A percentile compares a stretch with the other conserved stretches of the same genome.
Evolutionary conservation across 2,113 vertebrate species (phyloP).

Genomic region (Pollachius pollachius): DNA sequence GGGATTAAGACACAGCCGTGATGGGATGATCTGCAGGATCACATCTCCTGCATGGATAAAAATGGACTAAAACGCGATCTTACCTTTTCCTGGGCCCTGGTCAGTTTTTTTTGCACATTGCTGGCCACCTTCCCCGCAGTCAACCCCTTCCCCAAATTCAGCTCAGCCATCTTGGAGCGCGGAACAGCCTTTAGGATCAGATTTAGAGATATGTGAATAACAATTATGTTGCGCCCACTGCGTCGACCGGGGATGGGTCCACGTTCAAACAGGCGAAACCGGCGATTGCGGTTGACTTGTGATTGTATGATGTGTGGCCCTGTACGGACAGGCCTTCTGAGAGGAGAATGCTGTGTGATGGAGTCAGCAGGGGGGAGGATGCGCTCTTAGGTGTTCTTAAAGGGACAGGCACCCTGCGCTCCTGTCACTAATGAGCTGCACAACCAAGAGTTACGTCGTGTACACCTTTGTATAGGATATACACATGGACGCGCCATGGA

Average conservation of each 20-base stretch:
- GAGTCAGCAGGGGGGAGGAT: constrained; percentile 59
- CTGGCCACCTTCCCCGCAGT: constrained; percentile 94
- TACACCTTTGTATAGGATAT: too few relatives aligned
- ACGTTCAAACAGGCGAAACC: neutral
- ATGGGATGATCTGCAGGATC: constrained; percentile 18
- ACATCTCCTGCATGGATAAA: neutral
- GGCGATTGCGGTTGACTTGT: neutral
- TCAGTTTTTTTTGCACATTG: constrained; percentile 97
- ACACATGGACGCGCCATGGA: too few relatives aligned
- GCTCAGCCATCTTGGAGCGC: constrained; percentile 88
- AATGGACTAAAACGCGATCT: constrained; percentile 11
- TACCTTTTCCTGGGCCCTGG: constrained; percentile 96
- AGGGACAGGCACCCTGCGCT: constrained; percentile 36
- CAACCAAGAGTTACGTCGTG: too few relatives aligned
- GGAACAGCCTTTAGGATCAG: constrained; percentile 52
- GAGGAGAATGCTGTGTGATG: constrained; percentile 37
- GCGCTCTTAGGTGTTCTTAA: constrained; percentile 72
- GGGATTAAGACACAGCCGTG: neutral
- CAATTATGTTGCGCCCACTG: constrained; percentile 38
- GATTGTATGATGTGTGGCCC: neutral
- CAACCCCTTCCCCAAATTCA: constrained; percentile 94
- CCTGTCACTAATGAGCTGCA: constrained; percentile 2
- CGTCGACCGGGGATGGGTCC: constrained; percentile 34
- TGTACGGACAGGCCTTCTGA: neutral
- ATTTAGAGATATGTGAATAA: neutral